Evolutionary conservation across 2,888 invertebrate genomes (phyloP).

Genomic region (Perizoma flavofasciatum): DNA sequence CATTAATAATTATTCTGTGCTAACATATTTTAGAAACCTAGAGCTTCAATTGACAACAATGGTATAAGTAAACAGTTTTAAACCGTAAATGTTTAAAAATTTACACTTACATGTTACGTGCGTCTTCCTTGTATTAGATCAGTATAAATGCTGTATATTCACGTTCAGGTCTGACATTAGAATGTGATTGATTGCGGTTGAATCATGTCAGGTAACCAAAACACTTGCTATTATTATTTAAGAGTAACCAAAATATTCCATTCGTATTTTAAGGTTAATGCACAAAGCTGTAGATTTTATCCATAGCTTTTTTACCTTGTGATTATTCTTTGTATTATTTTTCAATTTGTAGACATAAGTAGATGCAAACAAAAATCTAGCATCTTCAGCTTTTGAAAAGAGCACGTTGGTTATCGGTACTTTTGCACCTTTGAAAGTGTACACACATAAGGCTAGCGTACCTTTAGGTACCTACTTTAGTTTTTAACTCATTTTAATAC

Average conservation of each 20-base stretch:
- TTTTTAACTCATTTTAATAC: conserved; percentile 45
- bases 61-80: not conserved
- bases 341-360: conserved; percentile 51
- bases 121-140: conserved; percentile 27
- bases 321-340: too few relatives aligned
- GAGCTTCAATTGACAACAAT: too few relatives aligned
- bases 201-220: conserved; percentile 37
- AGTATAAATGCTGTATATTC: conserved; percentile 30
- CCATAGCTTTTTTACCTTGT: too few relatives aligned
- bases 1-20: too few relatives aligned
- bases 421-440: too few relatives aligned
- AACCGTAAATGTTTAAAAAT: conserved; percentile 12
- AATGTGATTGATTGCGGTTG: conserved; percentile 27
- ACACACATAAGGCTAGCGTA: too few relatives aligned
- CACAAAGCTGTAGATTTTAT: not conserved
- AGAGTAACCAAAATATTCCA: conserved; percentile 23
- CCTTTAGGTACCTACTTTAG: conserved; percentile 1
- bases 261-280: not conserved
- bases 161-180: conserved; percentile 27
- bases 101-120: conserved; percentile 26
- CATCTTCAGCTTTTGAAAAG: conserved; percentile 54
- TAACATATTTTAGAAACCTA: too few relatives aligned
- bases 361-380: conserved; percentile 57
- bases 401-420: conserved; percentile 54
- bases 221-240: not conserved